A percentile compares a stretch with the other conserved stretches of the same genome.
Evolutionary conservation across 2,888 invertebrate genomes (phyloP).

Genomic region (Dynastes tityus): DNA sequence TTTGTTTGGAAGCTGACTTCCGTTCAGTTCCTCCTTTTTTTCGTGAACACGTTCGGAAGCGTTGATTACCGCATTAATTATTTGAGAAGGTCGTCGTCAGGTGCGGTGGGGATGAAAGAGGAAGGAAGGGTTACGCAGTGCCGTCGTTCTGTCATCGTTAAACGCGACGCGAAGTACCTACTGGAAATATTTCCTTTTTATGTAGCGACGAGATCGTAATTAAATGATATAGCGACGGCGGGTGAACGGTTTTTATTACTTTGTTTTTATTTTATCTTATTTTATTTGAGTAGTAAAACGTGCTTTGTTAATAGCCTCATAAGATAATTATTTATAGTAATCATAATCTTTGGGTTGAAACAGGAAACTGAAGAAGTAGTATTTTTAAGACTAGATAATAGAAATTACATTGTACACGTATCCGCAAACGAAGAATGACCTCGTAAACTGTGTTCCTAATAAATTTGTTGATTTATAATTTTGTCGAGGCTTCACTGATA

Average conservation of each 20-base stretch:
- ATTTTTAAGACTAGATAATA: too few relatives aligned
- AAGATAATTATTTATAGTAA: background rate
- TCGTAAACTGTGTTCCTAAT: too few relatives aligned
- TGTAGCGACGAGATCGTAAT: constrained; percentile 35
- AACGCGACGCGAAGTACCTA: constrained; percentile 20
- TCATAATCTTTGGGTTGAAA: background rate
- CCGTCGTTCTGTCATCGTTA: constrained; percentile 38
- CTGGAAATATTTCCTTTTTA: constrained; percentile 39
- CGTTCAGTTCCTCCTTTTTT: constrained; percentile 15
- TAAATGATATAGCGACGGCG: constrained; percentile 32
- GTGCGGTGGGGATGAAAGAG: background rate
- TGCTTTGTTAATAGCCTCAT: background rate
- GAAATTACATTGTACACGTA: too few relatives aligned
- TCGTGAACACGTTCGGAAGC: constrained; percentile 32
- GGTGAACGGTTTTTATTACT: background rate
- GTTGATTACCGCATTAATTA: constrained; percentile 46
- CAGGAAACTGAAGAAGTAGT: too few relatives aligned
- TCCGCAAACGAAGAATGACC: too few relatives aligned
- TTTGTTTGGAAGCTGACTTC: constrained; percentile 39
- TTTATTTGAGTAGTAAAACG: constrained; percentile 4
- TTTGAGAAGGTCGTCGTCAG: constrained; percentile 18
- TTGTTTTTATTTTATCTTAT: background rate
- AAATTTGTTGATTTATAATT: too few relatives aligned
- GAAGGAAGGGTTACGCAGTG: constrained; percentile 22
- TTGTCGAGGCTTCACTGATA: too few relatives aligned